phyloP scores from a whole-genome alignment of 2,888 invertebrate species.

The Thecophora atra region DNA sequence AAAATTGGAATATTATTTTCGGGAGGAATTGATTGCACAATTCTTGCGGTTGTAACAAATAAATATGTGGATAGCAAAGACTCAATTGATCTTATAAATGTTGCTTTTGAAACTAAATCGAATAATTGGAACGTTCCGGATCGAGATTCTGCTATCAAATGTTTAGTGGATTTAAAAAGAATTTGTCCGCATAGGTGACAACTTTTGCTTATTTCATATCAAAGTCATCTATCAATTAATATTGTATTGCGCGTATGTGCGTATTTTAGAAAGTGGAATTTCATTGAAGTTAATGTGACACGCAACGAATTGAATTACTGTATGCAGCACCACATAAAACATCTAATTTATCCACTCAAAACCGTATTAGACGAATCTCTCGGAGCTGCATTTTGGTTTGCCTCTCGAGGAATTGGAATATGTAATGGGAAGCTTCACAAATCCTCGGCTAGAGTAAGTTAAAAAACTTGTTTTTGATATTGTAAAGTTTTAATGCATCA shows the following conservation, averaged over 20 bases:
- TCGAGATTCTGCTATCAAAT: slow-evolving; percentile 78
- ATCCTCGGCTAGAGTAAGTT: slow-evolving; percentile 50
- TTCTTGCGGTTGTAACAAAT: slow-evolving; percentile 83
- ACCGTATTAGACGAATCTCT: slow-evolving; percentile 96
- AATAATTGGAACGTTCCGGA: slow-evolving; percentile 80
- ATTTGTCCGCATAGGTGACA: slow-evolving; percentile 73
- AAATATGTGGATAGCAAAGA: slow-evolving; percentile 73
- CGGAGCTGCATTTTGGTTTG: slow-evolving; percentile 97
- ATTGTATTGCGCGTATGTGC: too few species aligned
- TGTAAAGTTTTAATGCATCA: too few species aligned
- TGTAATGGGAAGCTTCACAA: slow-evolving; percentile 42
- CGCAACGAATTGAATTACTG: slow-evolving; percentile 72
- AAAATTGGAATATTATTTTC: slow-evolving; percentile 89
- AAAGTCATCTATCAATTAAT: too few species aligned
- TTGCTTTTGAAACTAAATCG: slow-evolving; percentile 76
- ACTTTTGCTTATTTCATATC: neutral
- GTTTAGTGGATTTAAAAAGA: slow-evolving; percentile 74
- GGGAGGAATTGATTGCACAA: slow-evolving; percentile 95
- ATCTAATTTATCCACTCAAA: slow-evolving; percentile 84
- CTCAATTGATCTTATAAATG: slow-evolving; percentile 91
- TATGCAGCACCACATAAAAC: slow-evolving; percentile 72
- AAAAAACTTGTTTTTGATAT: too few species aligned
- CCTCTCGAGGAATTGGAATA: slow-evolving; percentile 76
- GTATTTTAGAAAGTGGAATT: slow-evolving; percentile 78
- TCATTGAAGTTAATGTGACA: slow-evolving; percentile 81